Evolutionary conservation across 2,888 invertebrate species (phyloP), one percentile per base, ranked within the genome.

Genomic region (Dicyrtomina minuta): DNA sequence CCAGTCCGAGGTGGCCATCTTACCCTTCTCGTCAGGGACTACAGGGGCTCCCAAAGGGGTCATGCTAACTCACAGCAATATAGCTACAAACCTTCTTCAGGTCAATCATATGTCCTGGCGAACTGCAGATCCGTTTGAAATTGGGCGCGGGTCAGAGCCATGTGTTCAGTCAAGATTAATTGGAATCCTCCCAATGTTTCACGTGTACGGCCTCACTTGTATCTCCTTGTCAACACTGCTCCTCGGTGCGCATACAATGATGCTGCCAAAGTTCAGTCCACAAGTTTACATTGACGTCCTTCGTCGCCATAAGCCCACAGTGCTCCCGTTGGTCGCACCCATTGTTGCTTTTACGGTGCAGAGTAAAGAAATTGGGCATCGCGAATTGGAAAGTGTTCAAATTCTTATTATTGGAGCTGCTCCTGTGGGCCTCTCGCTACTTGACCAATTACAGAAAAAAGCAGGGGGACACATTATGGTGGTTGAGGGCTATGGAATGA

Each of bases 261-360:
- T 65, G 41, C 33, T 78, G 10, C 69, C 64, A 20, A 75, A 73
- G 70, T 78, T 78, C 44, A 72, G 75, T 15, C 69, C 71, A 3
- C 51, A 72, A 13, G 55, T 59, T 10, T 76, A 76, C 55, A 62
- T 77, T 2, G 46, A 70, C 17, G 70, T 72, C 8, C 68, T 77
- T 15, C 61, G 74, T 22, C 43, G 56, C 10, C 77, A 77, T 33
- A 73, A 72, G 56, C 75, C 75, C 0, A 77, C 77, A n/a, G 41
- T 60, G 3, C 49, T 72, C 61, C 77, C 74, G 58, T 86, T 90
- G 1, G 92, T 92, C 1, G 92, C 93, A 0, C 91, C 92, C 0
- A 83, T 93, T 6, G 82, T 91, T 22, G 83, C 90, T 1, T 91
- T 91, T 81, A 81, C 93, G 69, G 88, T 89, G 0, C 87, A 89